phyloP scores from a whole-genome alignment of 92 coral and sea anemone species.

The Parazoanthus swiftii region DNA sequence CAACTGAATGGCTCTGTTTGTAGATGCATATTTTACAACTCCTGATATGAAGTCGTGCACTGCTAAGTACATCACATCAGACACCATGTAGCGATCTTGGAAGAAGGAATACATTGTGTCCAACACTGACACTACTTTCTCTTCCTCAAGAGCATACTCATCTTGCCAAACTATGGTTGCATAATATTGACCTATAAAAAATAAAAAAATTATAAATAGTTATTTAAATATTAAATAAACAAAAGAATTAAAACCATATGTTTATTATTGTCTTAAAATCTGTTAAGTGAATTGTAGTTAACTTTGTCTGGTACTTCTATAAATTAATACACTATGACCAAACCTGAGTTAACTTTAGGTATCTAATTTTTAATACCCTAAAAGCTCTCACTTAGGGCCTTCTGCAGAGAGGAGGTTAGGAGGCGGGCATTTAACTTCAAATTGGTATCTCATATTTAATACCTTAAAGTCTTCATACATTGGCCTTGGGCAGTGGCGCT shows the following conservation, averaged over 20 bases:
- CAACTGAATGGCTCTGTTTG: slow-evolving; percentile 70
- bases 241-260: too few species aligned
- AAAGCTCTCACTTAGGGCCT: too few species aligned
- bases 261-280: background rate
- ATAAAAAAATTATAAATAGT: background rate
- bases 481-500: too few species aligned
- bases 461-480: too few species aligned
- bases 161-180: slow-evolving; percentile 83
- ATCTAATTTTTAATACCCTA: too few species aligned
- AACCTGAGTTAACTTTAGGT: too few species aligned
- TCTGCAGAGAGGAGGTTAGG: too few species aligned
- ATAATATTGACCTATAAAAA: slow-evolving; percentile 65
- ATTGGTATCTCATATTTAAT: too few species aligned
- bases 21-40: slow-evolving; percentile 67
- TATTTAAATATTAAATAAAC: too few species aligned
- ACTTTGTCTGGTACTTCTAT: too few species aligned
- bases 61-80: slow-evolving; percentile 71
- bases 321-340: too few species aligned
- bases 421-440: too few species aligned
- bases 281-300: background rate
- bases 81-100: slow-evolving; percentile 79
- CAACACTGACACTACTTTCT: slow-evolving; percentile 77
- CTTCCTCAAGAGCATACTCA: slow-evolving; percentile 88
- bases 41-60: slow-evolving; percentile 88
- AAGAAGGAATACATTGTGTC: slow-evolving; percentile 78